Base-by-base conservation (phyloP, 1,140 invertebrate genomes). In the Stegodyphus mimosarum region DNA sequence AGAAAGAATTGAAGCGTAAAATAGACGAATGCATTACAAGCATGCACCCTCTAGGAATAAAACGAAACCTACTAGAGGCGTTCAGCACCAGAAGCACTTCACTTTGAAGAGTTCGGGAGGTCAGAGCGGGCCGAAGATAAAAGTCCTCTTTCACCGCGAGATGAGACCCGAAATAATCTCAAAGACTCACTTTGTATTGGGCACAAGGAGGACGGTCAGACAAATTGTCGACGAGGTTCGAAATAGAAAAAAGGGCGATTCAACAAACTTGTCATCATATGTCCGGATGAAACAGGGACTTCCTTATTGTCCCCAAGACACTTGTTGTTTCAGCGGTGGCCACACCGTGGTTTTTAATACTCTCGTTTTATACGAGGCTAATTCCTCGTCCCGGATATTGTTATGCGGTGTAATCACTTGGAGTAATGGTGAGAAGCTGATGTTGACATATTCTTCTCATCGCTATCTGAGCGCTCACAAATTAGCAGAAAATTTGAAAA, bases 111-210 rank as follows among this genome's bases (percentile, higher is more conserved):
- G 77, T 18, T 71, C 51, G 18, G 51, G 67, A 79, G 66, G 66
- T 79, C 77, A 79, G 77, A 15, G 49, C 51, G 50, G n/a, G 66
- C 17, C n/a, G 75, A 18, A 77, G 75, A 79, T 79, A 79, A 79
- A 79, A 71, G 77, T 79, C 67, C 10, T 79, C 77, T 52, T 79
- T 79, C 77, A 79, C 50, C 77, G 7, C 75, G 10, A 60, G 67
- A 51, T 50, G 75, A 60, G 63, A n/a, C 60, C 72, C 72, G 17
- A 60, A 51, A 67, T 67, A 51, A 77, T 77, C 48, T 77, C 48
- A 77, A 77, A 77, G 75, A n/a, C 75, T 66, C 53, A 77, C 75
- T 77, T 77, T 77, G 75, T 77, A 49, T 77, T 51, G 60, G n/a
- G 52, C 72, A 6, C 2, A n/a, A 77, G 50, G 51, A 77, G 75